Base-by-base conservation (phyloP, 2,888 invertebrate genomes). In the Phymatocera aterrima region DNA sequence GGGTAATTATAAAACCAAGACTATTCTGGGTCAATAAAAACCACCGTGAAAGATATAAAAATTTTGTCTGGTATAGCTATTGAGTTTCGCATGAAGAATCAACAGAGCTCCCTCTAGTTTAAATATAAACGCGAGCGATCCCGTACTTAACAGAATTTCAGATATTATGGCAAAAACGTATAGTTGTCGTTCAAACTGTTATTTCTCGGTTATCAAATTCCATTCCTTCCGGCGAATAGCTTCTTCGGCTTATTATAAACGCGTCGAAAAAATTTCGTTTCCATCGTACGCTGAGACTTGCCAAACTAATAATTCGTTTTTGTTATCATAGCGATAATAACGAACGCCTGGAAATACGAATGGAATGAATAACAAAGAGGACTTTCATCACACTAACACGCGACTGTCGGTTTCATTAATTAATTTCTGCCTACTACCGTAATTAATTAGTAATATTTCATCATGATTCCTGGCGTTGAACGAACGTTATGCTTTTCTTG, bases 391-490 rank as follows among this genome's bases (percentile, higher is more conserved):
- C 68, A n/a, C 12, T 15, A 24, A 68, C 68, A 68, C 68, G 68
- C 68, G 46, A 68, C 68, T 68, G 68, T 68, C 68, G n/a, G 43
- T 43, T 68, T 28, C 28, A 43, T 68, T 68, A 68, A 68, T 68
- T 68, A 68, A 24, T 68, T 57, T 8, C 57, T 28, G 46, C 24
- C 46, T 6, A 68, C 46, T 12, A 3, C n/a, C 6, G 68, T 68
- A 46, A 68, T 68, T 28, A 68, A 68, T 68, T 68, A 68, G 8
- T 28, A 46, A 68, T 68, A 68, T 68, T 68, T 68, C 68, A 68
- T 46, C 2, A 28, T 15, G 24, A n/a, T 43, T 68, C 24, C 15
- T 15, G 43, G 15, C n/a, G 46, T 43, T 46, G 43, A 28, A 43
- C 28, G 24, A 46, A 10, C 68, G 28, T 28, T 43, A n/a, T n/a